These are phyloP conservation scores for Phrynocephalus vlangalii DNA, from an alignment of 2,797 vertebrate species.

Conservation along the genomic window DNA sequence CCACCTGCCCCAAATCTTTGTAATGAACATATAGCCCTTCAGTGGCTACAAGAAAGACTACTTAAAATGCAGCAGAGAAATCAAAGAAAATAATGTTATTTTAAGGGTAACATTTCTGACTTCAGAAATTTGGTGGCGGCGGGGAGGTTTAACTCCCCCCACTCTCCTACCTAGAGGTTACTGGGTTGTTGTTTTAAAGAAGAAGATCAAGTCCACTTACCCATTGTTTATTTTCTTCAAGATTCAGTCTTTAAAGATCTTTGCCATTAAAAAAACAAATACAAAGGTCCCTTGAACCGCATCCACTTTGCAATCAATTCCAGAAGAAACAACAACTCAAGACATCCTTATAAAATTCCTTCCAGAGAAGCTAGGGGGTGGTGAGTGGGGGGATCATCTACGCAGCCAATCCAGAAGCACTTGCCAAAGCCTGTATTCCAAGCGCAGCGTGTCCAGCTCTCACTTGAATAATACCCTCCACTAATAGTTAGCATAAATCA, in stretches of 20 bases:
- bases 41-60: background rate
- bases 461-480: conserved; percentile 46
- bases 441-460: conserved; percentile 41
- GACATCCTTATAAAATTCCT: conserved; percentile 25
- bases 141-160: background rate
- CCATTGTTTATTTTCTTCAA: conserved; percentile 49
- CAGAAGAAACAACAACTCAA: conserved; percentile 34
- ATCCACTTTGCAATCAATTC: conserved; percentile 40
- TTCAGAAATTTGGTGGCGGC: background rate
- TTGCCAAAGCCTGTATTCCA: conserved; percentile 24
- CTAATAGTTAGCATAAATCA: conserved; percentile 54
- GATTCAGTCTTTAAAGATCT: conserved; percentile 29
- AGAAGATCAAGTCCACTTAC: conserved; percentile 27
- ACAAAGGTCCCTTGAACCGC: conserved; percentile 35
- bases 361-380: background rate
- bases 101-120: background rate
- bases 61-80: conserved; percentile 6
- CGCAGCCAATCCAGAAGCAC: conserved; percentile 17
- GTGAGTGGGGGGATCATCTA: background rate
- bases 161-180: background rate
- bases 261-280: conserved; percentile 30
- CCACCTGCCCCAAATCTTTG: background rate
- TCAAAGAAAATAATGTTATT: background rate
- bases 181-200: background rate
- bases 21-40: background rate